Evolutionary conservation across 2,888 invertebrate species (phyloP).

Genomic region (Amblyteles armatorius): DNA sequence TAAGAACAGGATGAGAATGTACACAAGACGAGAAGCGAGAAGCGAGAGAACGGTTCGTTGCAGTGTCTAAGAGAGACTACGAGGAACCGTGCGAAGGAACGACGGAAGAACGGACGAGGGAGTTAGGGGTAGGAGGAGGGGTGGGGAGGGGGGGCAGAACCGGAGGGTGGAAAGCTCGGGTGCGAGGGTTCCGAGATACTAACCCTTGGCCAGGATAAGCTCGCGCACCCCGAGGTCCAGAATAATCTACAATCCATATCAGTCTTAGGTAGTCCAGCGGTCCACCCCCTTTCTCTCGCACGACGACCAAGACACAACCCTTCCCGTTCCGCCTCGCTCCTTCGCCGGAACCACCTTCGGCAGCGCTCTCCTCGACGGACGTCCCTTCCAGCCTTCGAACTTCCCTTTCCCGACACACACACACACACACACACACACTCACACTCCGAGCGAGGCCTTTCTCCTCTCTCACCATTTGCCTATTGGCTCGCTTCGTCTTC

Average conservation of each 20-base stretch:
- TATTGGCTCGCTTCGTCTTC: slow-evolving; percentile 60
- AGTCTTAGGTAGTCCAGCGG: slow-evolving; percentile 83
- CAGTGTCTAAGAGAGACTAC: slow-evolving; percentile 60
- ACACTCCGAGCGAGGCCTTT: slow-evolving; percentile 67
- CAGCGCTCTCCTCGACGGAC: slow-evolving; percentile 73
- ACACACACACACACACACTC: slow-evolving; percentile 12
- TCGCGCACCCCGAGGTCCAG: slow-evolving; percentile 83
- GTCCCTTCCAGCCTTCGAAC: slow-evolving; percentile 71
- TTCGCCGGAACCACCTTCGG: slow-evolving; percentile 78
- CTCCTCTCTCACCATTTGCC: slow-evolving; percentile 72
- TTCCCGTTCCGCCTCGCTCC: slow-evolving; percentile 43
- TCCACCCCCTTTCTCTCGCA: slow-evolving; percentile 64
- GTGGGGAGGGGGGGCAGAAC: slow-evolving; percentile 48
- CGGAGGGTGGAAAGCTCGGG: slow-evolving; percentile 60
- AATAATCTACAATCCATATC: slow-evolving; percentile 85
- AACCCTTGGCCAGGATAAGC: slow-evolving; percentile 82
- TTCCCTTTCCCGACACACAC: slow-evolving; percentile 55
- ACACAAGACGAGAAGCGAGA: slow-evolving; percentile 64
- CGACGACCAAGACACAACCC: slow-evolving; percentile 63
- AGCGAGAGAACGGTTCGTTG: slow-evolving; percentile 62
- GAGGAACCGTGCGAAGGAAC: slow-evolving; percentile 71
- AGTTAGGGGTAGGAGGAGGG: slow-evolving; percentile 42
- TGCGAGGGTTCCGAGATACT: slow-evolving; percentile 78
- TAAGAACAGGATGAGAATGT: slow-evolving; percentile 58
- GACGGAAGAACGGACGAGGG: slow-evolving; percentile 67